Evolutionary conservation across 1,140 invertebrate genomes (phyloP), one percentile per base, ranked within the genome.

Genomic region (Calosoma granatense): DNA sequence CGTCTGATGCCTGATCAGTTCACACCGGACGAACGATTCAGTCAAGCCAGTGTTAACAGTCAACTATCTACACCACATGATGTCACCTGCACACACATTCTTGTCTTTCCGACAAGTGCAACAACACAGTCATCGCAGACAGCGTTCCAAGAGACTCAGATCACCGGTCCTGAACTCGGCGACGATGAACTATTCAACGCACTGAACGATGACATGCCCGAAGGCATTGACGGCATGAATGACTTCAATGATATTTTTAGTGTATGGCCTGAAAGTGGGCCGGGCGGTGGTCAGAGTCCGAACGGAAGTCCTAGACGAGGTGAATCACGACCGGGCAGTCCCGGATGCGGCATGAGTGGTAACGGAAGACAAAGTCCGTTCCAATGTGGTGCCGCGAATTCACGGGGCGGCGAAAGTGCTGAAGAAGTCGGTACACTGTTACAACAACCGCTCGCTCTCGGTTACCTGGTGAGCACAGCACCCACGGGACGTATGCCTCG

Each of bases 71-170:
- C 92, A 51, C 92, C 92, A 3, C 85, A 94, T 64, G 94, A 98
- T 76, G 91, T 95, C 52, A 92, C 92, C 52, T 93, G 91, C 68
- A 99, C 96, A 52, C 97, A 99, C 72, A 98, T 99, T 62, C 82
- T 99, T 58, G 96, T 98, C 58, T 99, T 99, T 76, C 97, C 97
- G 51, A 99, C 94, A 6, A 97, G 94, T 56, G 94, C 96, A 22
- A 94, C 92, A 23, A 94, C 93, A 56, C 91, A 94, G 82, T 90
- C 89, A 17, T 89, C 88, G 52, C 90, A 91, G 67, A 88, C 87
- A 54, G 85, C 88, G 53, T 92, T 91, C 75, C 82, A 87, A 73
- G 59, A 89, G 64, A 82, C 86, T 60, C 87, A 90, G 61, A 85
- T 87, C 62, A 85, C 84, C 62, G 84, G 81, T 62, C 82, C 84